A percentile compares a stretch with the other conserved stretches of the same genome.
These are phyloP conservation scores for Agelas oroides DNA, from an alignment of 37 sponge, comb jelly and placozoan species.

Conservation along the genomic window DNA sequence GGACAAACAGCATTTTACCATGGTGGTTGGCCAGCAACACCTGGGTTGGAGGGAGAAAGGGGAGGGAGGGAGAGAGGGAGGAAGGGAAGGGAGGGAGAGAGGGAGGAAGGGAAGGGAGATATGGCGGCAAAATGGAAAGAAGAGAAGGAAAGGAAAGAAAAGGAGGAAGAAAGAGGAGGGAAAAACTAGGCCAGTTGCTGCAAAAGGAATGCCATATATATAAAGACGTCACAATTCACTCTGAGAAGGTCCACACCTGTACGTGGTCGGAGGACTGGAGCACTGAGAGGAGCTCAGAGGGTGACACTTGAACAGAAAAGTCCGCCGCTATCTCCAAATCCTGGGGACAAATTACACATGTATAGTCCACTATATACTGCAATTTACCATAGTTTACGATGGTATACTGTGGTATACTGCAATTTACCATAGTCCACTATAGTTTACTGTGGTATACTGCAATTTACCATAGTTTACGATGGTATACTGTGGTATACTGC, in stretches of 20 bases:
- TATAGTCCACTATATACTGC: not conserved
- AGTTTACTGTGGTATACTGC: not conserved
- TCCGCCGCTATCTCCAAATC: slow-evolving; percentile 90
- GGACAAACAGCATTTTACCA: slow-evolving; percentile 75
- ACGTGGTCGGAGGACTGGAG: slow-evolving; percentile 73
- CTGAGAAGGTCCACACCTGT: too few relatives aligned
- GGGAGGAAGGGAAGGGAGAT: not conserved
- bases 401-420: not conserved
- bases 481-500: not conserved
- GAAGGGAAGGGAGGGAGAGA: not conserved
- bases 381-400: not conserved
- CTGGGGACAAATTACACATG: slow-evolving; percentile 10
- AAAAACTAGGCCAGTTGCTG: too few relatives aligned
- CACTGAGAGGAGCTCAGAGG: slow-evolving; percentile 41
- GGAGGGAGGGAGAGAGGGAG: not conserved
- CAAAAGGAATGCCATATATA: too few relatives aligned
- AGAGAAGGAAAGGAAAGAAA: too few relatives aligned
- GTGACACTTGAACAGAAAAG: slow-evolving; percentile 17
- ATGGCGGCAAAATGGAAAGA: not conserved
- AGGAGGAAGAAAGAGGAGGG: too few relatives aligned
- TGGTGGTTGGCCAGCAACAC: slow-evolving; percentile 49
- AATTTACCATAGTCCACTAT: not conserved
- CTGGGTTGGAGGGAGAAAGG: slow-evolving; percentile 2
- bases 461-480: not conserved
- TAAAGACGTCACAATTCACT: too few relatives aligned